Evolutionary conservation across 2,888 invertebrate genomes (phyloP), one percentile per base, ranked within the genome.

Genomic region (Agonopterix arenella): DNA sequence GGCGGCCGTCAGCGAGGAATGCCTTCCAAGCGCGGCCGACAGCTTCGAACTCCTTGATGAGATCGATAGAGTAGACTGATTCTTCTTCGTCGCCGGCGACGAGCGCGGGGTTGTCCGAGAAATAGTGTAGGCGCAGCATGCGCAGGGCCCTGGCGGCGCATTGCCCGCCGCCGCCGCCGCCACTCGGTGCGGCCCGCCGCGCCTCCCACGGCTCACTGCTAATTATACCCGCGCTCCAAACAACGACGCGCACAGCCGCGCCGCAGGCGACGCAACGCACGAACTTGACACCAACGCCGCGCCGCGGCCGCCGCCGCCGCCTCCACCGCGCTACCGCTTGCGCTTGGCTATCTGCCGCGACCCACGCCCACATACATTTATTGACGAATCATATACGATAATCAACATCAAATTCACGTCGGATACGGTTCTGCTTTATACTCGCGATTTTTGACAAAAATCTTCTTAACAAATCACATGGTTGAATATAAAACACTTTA

Each of bases 11-110:
- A 60, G 93, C 92, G 67, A 95, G 91, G 86, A 93, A 93, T 68
- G 93, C 92, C 82, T 93, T 95, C 91, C 95, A 94, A 52, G 92
- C 92, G 61, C 93, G 93, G 63, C 94, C 93, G 64, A 95, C 92
- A 59, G 92, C 91, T 73, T 95, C 96, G 83, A 96, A 96, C 86
- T 96, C 96, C 90, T 95, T 95, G 88, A 96, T 96, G 80, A 95
- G 93, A 78, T 95, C 95, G 80, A 94, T 89, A 61, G 94, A 93
- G 86, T 95, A 95, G 68, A 94, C 94, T 61, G 91, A 84, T 61
- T 89, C 88, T 68, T 91, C 89, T 70, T 81, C 90, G 75, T 90
- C 88, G 88, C 90, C 81, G 84, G 85, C 81, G 91, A 91, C 77
- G 91, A 94, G 90, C 79, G 92, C 90, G 80, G 93, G 93, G 86